Percentiles rank a stretch among this genome's conserved stretches.
Conservation (phyloP, 2,888 invertebrate genomes). For the Biston betularia region DNA sequence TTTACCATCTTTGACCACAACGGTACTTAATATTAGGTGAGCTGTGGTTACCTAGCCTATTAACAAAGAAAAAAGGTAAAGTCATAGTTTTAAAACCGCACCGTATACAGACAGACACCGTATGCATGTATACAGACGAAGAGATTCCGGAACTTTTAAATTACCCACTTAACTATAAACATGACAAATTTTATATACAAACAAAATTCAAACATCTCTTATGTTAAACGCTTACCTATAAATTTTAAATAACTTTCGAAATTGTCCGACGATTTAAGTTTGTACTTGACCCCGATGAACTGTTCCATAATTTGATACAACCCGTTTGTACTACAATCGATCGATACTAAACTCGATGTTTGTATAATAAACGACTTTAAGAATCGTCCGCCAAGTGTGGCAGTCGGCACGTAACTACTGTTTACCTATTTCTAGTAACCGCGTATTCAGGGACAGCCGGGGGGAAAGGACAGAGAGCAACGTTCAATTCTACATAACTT, state of each 20-base stretch:
- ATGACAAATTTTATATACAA: neutral
- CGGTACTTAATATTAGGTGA: too few relatives aligned
- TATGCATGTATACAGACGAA: too few relatives aligned
- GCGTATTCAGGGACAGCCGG: slow-evolving; percentile 5
- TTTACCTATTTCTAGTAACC: slow-evolving; percentile 13
- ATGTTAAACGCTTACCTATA: slow-evolving; percentile 58
- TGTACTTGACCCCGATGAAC: slow-evolving; percentile 62
- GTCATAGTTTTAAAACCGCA: too few relatives aligned
- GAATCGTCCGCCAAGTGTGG: slow-evolving; percentile 27
- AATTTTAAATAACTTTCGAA: slow-evolving; percentile 71
- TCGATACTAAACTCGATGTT: too few relatives aligned
- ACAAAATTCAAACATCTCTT: neutral
- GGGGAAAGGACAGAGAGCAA: slow-evolving; percentile 6
- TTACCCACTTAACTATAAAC: too few relatives aligned
- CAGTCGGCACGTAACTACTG: slow-evolving; percentile 27
- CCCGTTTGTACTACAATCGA: slow-evolving; percentile 1
- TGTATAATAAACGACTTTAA: neutral
- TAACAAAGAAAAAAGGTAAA: too few relatives aligned
- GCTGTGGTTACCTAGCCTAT: too few relatives aligned
- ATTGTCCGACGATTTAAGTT: slow-evolving; percentile 65
- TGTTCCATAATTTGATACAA: slow-evolving; percentile 52
- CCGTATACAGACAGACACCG: neutral
- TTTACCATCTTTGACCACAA: too few relatives aligned
- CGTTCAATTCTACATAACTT: neutral
- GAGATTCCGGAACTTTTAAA: too few relatives aligned